Conservation (phyloP, 2,888 invertebrate species). For the Cephalotes varians region DNA sequence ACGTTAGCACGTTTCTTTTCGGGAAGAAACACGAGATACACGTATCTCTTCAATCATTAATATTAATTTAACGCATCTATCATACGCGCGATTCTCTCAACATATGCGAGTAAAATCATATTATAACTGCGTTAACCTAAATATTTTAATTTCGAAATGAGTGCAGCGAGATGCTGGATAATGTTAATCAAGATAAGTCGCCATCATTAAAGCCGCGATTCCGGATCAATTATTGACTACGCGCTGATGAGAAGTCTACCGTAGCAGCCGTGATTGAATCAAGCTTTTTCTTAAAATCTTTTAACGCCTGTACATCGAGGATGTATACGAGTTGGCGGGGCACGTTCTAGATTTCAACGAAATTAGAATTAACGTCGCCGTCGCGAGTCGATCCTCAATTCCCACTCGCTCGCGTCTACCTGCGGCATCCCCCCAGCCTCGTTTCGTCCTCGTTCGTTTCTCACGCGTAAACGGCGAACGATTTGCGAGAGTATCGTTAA, state of each 20-base stretch:
- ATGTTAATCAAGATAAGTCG: conserved; percentile 36
- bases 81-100: conserved; percentile 9
- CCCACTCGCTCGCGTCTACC: conserved; percentile 18
- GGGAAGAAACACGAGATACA: conserved; percentile 12
- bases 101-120: conserved; percentile 32
- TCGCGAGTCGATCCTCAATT: neutral
- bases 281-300: neutral
- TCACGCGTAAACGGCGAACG: conserved; percentile 63
- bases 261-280: neutral
- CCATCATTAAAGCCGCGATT: neutral
- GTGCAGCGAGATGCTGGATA: neutral
- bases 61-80: conserved; percentile 29
- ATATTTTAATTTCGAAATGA: conserved; percentile 35
- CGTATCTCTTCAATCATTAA: conserved; percentile 19
- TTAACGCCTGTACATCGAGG: neutral
- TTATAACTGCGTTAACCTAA: conserved; percentile 36
- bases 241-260: neutral
- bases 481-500: conserved; percentile 69
- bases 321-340: neutral
- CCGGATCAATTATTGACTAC: neutral
- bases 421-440: conserved; percentile 15
- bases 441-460: conserved; percentile 60
- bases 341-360: conserved; percentile 19
- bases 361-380: conserved; percentile 36
- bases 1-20: neutral